These are phyloP conservation scores for Lates japonicus DNA, from an alignment of 2,797 vertebrate genomes.

Conservation along the genomic window DNA sequence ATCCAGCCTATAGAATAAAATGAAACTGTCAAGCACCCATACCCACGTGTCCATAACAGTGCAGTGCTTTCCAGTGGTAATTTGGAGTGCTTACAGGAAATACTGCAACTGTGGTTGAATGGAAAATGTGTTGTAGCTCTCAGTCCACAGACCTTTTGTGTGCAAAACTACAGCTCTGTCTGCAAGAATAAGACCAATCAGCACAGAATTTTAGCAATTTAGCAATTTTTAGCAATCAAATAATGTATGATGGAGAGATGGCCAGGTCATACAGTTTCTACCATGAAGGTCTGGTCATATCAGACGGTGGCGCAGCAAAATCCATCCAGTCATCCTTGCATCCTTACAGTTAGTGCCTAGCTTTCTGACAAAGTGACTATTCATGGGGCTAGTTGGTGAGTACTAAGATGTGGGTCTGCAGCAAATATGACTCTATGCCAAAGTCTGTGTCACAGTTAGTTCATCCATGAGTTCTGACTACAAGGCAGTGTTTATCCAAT, in stretches of 20 bases:
- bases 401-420: too few species aligned
- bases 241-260: neutral
- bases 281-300: too few species aligned
- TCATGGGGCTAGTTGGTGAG: too few species aligned
- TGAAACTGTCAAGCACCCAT: neutral
- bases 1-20: neutral
- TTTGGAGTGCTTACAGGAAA: slow-evolving; percentile 47
- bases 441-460: too few species aligned
- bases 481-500: too few species aligned
- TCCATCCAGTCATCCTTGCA: neutral
- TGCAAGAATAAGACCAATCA: neutral
- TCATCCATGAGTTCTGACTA: too few species aligned
- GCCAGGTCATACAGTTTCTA: too few species aligned
- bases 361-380: too few species aligned
- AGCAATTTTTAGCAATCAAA: neutral
- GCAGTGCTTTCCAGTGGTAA: slow-evolving; percentile 22
- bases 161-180: neutral
- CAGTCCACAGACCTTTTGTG: neutral
- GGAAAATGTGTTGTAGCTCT: slow-evolving; percentile 29
- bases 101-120: slow-evolving; percentile 41
- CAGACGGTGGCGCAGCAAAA: too few species aligned
- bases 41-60: neutral
- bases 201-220: neutral
- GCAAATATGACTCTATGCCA: too few species aligned
- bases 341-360: too few species aligned